These are phyloP conservation scores for Leptodirus hochenwartii DNA, from an alignment of 2,888 invertebrate species.

Conservation along the genomic window DNA sequence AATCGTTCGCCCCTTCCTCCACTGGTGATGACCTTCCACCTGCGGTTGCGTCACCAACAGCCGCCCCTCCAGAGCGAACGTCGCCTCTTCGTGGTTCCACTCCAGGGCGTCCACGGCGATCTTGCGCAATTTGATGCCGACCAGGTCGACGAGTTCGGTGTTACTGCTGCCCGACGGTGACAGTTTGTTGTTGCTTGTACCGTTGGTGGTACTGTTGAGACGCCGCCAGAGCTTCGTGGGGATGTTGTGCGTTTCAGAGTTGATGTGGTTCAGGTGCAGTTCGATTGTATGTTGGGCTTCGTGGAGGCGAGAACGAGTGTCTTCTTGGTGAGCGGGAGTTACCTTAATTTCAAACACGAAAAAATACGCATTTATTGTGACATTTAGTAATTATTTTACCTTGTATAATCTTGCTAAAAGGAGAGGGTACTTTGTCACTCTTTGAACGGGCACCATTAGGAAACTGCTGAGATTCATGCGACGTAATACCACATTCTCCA, in stretches of 20 bases:
- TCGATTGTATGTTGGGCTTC: slow-evolving; percentile 87
- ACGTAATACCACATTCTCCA: slow-evolving; percentile 83
- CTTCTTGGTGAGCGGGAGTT: no score
- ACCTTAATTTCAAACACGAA: no score
- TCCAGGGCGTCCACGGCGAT: slow-evolving; percentile 86
- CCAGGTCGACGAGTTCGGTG: slow-evolving; percentile 71
- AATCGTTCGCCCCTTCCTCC: slow-evolving; percentile 76
- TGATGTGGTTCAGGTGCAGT: slow-evolving; percentile 83
- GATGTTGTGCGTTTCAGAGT: slow-evolving; percentile 79
- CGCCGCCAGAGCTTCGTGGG: slow-evolving; percentile 82
- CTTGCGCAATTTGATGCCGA: slow-evolving; percentile 77
- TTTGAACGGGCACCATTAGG: slow-evolving; percentile 92
- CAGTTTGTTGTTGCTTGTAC: no score
- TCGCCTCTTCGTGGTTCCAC: slow-evolving; percentile 87
- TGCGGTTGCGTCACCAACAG: slow-evolving; percentile 76
- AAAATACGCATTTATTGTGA: slow-evolving; percentile 48
- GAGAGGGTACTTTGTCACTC: slow-evolving; percentile 92
- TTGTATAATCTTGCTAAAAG: slow-evolving; percentile 77
- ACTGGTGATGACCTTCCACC: slow-evolving; percentile 81
- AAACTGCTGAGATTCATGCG: slow-evolving; percentile 97
- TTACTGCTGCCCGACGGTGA: slow-evolving; percentile 39
- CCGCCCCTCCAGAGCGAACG: slow-evolving; percentile 80
- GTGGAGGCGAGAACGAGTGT: slow-evolving; percentile 41
- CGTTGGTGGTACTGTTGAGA: slow-evolving; percentile 58
- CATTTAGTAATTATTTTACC: slow-evolving; percentile 69